These are phyloP conservation scores for Cryptoblepharus egeriae DNA, from an alignment of 2,797 vertebrate species.

Conservation along the genomic window DNA sequence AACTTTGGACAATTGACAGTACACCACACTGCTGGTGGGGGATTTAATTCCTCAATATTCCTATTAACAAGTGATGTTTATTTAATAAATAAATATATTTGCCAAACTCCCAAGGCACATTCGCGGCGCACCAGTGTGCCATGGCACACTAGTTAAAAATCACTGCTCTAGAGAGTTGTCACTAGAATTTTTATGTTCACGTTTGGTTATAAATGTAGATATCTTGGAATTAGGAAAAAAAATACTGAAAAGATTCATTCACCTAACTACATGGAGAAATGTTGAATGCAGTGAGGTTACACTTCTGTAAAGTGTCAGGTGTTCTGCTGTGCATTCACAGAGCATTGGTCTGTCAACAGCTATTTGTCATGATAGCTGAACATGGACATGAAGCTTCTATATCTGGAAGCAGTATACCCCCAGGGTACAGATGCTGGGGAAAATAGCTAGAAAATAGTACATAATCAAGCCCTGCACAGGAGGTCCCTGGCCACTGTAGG, in stretches of 20 bases:
- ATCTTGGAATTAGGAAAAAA: background rate
- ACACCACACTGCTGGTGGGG: no score
- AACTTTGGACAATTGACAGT: no score
- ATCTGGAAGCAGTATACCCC: background rate
- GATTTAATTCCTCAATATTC: no score
- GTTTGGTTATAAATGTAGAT: background rate
- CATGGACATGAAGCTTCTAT: background rate
- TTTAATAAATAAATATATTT: no score
- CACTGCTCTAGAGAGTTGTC: no score
- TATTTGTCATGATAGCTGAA: background rate
- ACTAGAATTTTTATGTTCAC: background rate
- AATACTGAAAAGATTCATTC: background rate
- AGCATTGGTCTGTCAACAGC: background rate
- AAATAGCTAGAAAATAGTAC: background rate
- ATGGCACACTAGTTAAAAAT: no score
- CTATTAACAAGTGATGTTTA: no score
- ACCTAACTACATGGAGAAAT: background rate
- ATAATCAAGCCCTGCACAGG: background rate
- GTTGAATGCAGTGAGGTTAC: background rate
- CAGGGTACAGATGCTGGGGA: background rate
- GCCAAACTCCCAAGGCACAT: no score
- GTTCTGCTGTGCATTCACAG: background rate
- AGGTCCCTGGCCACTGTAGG: background rate
- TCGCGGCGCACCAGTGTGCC: no score
- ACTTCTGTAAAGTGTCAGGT: background rate